Evolutionary conservation across 2,113 vertebrate genomes (phyloP).

Genomic region (Rhadina sibilatrix): DNA sequence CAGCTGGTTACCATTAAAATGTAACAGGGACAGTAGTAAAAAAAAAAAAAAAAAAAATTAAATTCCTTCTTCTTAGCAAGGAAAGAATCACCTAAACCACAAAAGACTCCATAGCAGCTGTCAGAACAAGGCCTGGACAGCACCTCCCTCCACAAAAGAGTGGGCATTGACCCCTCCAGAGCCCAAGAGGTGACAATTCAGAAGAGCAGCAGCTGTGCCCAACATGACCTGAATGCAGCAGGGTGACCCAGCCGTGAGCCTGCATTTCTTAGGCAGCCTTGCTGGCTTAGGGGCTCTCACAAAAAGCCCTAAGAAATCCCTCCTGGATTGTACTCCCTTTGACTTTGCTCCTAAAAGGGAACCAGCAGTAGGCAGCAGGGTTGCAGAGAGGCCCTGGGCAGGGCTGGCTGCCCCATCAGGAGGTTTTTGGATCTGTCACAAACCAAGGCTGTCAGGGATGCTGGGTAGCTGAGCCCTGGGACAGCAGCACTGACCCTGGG

Average conservation of each 20-base stretch:
- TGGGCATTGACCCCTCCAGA: background rate
- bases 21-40: background rate
- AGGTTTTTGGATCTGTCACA: rapidly evolving
- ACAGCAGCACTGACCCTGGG: rapidly evolving
- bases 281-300: background rate
- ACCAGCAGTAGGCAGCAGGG: background rate
- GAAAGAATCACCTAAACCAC: background rate
- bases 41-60: too few species aligned
- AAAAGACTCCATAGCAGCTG: background rate
- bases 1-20: background rate
- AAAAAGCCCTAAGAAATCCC: background rate
- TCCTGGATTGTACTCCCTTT: background rate
- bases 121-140: background rate
- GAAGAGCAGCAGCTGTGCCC: background rate
- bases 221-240: background rate
- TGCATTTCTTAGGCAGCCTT: background rate
- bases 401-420: background rate
- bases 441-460: too few species aligned
- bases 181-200: background rate
- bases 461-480: rapidly evolving
- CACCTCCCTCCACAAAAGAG: background rate
- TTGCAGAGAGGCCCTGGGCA: background rate
- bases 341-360: background rate
- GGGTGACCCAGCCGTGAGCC: background rate
- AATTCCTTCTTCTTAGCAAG: background rate